A percentile compares a stretch with the other conserved stretches of the same genome.
phyloP scores from a whole-genome alignment of 1,140 invertebrate species.

The Platyscapa corneri region DNA sequence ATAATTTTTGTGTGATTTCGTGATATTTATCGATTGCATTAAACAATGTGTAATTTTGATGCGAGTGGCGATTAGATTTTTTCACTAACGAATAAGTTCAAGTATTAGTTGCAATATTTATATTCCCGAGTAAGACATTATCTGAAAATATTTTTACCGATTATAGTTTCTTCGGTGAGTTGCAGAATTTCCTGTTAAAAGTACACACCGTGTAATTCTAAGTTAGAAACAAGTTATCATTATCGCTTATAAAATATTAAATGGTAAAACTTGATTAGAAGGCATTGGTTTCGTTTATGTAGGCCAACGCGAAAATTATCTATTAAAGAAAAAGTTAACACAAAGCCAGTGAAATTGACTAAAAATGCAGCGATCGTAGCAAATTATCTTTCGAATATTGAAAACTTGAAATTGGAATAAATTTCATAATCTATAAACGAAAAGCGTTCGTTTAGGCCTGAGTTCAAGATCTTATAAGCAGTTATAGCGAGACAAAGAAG shows the following conservation, averaged over 20 bases:
- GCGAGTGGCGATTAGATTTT: no score
- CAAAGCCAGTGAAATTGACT: no score
- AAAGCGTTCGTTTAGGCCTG: no score
- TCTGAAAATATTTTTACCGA: background rate
- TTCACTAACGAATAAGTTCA: no score
- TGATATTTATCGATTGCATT: background rate
- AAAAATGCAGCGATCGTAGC: no score
- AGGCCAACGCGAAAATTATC: background rate
- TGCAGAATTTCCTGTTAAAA: background rate
- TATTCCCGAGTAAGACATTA: background rate
- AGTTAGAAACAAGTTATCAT: background rate
- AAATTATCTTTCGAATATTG: no score
- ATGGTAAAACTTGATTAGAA: constrained; percentile 16
- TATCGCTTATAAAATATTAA: constrained; percentile 15
- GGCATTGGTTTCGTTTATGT: background rate
- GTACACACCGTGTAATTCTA: background rate
- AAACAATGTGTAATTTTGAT: no score
- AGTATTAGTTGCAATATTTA: no score
- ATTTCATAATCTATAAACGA: no score
- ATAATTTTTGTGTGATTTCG: background rate
- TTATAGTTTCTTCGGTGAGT: background rate
- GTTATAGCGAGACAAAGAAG: no score
- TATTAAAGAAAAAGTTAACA: background rate
- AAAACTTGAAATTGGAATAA: no score
- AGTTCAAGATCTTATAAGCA: no score